Evolutionary conservation across 2,797 vertebrate species (phyloP), one percentile per base, ranked within the genome.

Genomic region (Hyperoplus lanceolatus): DNA sequence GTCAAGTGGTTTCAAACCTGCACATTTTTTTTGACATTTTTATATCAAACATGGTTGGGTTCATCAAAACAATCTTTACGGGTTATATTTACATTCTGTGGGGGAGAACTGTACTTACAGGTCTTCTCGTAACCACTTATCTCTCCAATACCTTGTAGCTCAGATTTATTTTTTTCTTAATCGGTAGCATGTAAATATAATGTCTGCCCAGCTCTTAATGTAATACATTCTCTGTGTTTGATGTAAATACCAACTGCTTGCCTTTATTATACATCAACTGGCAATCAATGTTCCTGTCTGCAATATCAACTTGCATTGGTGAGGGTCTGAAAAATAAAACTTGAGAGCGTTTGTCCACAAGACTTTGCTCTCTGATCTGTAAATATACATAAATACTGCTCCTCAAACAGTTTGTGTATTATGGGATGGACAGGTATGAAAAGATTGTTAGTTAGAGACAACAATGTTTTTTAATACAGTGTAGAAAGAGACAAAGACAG

Each of bases 51-150:
- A 69, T 86, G 62, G 57, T 81, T 62, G 53, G 74, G 49, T 86
- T 91, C 74, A 88, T 89, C 82, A 91, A 92, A 90, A 94, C 89
- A 90, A 90, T 93, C 81, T 88, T 86, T 82, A 75, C 69, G 86
- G 85, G 86, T 89, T 90, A 63, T 95, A 96, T 96, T 95, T 95
- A 96, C 94, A 95, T 94, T 95, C 90, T 91, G 72, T 87, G 78
- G 81, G 79, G 75, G 57, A 63, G 87, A 67, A 85, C 84, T 62
- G 49, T 79, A 67, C 63, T n/a, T 55, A 50, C 71, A 66, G 18
- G 16, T 81, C 29, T 75, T 71, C 67, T 75, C 61, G 63, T 82
- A 71, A 73, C 62, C 73, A 79, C 66, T 75, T 72, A 73, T 65
- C 43, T 76, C 68, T 75, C 55, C 58, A 48, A 42, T 78, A 71